Percentiles rank a stretch among this genome's conserved stretches.
These are phyloP conservation scores for Palythoa heliodiscus DNA, from an alignment of 92 coral and sea anemone species.

Conservation along the genomic window DNA sequence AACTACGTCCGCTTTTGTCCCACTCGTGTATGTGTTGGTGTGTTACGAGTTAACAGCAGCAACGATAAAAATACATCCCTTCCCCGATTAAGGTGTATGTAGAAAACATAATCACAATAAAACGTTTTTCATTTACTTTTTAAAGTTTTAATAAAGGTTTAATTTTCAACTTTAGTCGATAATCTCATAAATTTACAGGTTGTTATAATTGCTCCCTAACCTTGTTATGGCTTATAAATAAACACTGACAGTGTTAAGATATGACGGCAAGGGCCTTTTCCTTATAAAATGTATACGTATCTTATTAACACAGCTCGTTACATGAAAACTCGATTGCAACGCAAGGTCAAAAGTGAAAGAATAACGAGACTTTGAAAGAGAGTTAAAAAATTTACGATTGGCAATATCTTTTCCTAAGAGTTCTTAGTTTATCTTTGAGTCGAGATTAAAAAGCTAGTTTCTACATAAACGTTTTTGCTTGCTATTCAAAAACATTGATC, in stretches of 20 bases:
- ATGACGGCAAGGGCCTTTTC: background rate
- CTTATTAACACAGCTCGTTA: background rate
- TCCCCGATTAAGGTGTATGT: no score
- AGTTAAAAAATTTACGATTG: background rate
- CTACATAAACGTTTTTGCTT: background rate
- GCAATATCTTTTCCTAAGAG: background rate
- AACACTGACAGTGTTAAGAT: background rate
- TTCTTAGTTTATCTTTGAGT: background rate
- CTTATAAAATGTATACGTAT: no score
- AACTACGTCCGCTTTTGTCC: no score
- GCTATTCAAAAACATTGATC: background rate
- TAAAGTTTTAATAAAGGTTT: no score
- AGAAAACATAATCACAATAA: no score
- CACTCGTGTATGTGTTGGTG: no score
- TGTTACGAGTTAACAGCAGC: no score
- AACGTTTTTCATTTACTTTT: no score
- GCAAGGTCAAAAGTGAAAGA: background rate
- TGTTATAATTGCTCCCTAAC: background rate
- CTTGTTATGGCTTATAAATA: constrained; percentile 20
- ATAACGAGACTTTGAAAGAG: background rate
- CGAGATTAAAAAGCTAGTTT: background rate
- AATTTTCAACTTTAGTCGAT: constrained; percentile 22
- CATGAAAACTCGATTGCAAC: background rate
- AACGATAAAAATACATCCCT: no score
- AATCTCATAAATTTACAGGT: constrained; percentile 17